Conservation (phyloP, 2,113 vertebrate species). For the Chaetodon trifascialis region DNA sequence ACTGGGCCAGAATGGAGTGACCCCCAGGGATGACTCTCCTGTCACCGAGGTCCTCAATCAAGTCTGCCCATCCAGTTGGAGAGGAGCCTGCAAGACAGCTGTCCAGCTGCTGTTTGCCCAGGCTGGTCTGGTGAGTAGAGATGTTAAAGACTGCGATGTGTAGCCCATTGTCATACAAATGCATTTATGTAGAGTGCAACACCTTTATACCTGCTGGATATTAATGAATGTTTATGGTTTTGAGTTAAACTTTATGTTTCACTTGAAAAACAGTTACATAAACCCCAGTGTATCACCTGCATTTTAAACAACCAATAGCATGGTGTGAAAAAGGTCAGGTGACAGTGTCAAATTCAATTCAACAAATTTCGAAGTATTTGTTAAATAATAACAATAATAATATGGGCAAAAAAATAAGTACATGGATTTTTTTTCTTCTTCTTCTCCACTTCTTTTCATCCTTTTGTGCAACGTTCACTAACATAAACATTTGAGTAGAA, state of each 20-base stretch:
- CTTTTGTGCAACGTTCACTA: background rate
- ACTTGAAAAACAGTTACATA: too few relatives aligned
- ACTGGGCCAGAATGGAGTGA: slow-evolving; percentile 92
- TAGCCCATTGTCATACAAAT: background rate
- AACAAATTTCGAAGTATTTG: too few relatives aligned
- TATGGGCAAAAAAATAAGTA: too few relatives aligned
- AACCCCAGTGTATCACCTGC: background rate
- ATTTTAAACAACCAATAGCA: background rate
- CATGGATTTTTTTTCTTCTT: too few relatives aligned
- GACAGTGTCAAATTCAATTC: background rate
- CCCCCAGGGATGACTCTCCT: slow-evolving; percentile 90
- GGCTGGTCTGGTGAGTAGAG: slow-evolving; percentile 94
- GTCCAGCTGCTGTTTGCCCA: slow-evolving; percentile 98
- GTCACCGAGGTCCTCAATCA: slow-evolving; percentile 97
- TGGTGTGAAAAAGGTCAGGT: background rate
- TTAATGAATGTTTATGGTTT: background rate
- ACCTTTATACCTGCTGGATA: background rate
- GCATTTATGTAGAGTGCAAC: background rate
- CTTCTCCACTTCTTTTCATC: background rate
- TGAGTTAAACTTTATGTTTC: background rate
- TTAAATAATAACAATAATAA: too few relatives aligned
- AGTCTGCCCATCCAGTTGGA: slow-evolving; percentile 98
- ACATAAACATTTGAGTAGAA: background rate
- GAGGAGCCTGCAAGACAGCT: slow-evolving; percentile 97
- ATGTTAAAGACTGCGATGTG: background rate